Base-by-base conservation (phyloP, 1,140 invertebrate genomes). In the Aphelenchoides avenae region DNA sequence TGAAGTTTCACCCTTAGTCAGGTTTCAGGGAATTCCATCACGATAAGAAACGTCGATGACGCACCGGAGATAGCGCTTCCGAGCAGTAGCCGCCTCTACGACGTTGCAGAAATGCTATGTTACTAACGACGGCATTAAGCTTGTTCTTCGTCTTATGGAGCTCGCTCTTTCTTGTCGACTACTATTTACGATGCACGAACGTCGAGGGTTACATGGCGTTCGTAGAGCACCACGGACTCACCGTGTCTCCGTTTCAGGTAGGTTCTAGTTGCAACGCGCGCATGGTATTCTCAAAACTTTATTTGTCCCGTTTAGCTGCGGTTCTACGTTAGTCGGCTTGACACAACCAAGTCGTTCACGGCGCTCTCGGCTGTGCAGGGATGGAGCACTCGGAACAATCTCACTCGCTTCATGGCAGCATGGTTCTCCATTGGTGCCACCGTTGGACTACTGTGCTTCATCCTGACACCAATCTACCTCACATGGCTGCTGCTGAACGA, bases 401-500 rank as follows among this genome's bases (percentile, higher is more conserved):
- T n/a, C n/a, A n/a, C n/a, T 31, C 27, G 30, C 5, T 22, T 26
- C 26, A 3, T 64, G n/a, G 47, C 46, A 3, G 29, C 53, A 9
- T 70, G 68, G 67, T 70, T 70, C 24, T 36, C 54, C 13, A 39
- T 55, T 22, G 67, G 67, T 22, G 53, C 69, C 18, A 27, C 68
- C 24, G 44, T 68, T 37, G 41, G 51, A 1, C 37, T 70, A 5
- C 24, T 47, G 11, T 70, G 50, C 50, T 68, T 72, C 33, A 15
- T 71, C 6, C 26, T 70, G 13, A 68, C 58, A 13, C 71, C 67
- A 9, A 15, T 68, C 29, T 70, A 70, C 33, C 34, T 70, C 24
- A 47, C 53, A 6, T 65, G 57, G 39, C 42, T 70, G 22, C 27
- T 70, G 20, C 22, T 71, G 22, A 49, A 27, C 18, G 67, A 70